Base-by-base conservation (phyloP, 2,888 invertebrate genomes). In the Chouioia cunea region DNA sequence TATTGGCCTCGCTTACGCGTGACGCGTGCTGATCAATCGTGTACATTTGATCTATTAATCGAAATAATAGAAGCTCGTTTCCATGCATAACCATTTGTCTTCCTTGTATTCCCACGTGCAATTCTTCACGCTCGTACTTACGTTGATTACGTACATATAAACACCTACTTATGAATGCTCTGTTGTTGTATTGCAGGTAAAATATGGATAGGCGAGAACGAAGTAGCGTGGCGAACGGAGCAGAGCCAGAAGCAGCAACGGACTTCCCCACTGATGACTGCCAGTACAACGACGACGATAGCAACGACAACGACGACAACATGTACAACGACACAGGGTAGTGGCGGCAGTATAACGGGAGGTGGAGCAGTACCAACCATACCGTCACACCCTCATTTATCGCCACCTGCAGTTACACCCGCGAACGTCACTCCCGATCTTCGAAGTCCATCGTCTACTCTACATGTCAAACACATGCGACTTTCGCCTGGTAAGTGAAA, bases 151-250 rank as follows among this genome's bases (percentile, higher is more conserved):
- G n/a, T n/a, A n/a, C n/a, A n/a, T n/a, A n/a, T n/a, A n/a, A n/a
- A n/a, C n/a, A n/a, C n/a, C n/a, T n/a, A n/a, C n/a, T n/a, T n/a
- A n/a, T n/a, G n/a, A n/a, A n/a, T n/a, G n/a, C n/a, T n/a, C n/a
- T n/a, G n/a, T n/a, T n/a, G n/a, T n/a, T n/a, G n/a, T n/a, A n/a
- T 69, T 73, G 8, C 78, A 85, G 85, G 83, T 59, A 85, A 85
- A 79, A 74, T 82, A 69, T 85, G 85, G 85, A 78, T 83, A 70
- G 82, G 81, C 59, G 84, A 84, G 68, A 83, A 78, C 78, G 85
- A 85, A 66, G 80, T 80, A 58, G 76, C 82, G 78, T 85, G 85
- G 85, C 81, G 81, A 71, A 82, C 81, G 67, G 84, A 85, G 59
- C 82, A 82, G 75, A 78, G 78, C 58, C 79, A 81, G 59, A 83